A percentile compares a stretch with the other conserved stretches of the same genome.
Conservation (phyloP, 2,888 invertebrate species). For the Abscondita cerata region DNA sequence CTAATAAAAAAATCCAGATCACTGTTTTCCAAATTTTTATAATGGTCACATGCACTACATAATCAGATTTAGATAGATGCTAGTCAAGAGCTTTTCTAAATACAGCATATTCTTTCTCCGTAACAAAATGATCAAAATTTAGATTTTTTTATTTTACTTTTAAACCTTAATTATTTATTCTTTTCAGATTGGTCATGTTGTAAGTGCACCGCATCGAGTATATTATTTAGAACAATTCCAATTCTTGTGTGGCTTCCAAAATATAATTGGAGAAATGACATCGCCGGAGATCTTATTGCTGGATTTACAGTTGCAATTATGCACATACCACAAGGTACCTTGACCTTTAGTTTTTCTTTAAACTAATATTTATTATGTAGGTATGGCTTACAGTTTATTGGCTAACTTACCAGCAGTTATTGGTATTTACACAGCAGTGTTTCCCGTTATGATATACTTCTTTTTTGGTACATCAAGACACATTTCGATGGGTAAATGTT, state of each 20-base stretch:
- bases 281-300: constrained; percentile 76
- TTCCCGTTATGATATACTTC: constrained; percentile 60
- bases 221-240: constrained; percentile 58
- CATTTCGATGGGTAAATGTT: constrained; percentile 56
- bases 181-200: constrained; percentile 21
- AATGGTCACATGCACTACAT: too few relatives aligned
- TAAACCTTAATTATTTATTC: constrained; percentile 15
- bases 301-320: constrained; percentile 85
- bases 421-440: constrained; percentile 66
- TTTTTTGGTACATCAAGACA: constrained; percentile 57
- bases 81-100: too few relatives aligned
- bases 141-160: too few relatives aligned
- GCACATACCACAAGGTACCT: constrained; percentile 81
- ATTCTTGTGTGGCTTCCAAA: constrained; percentile 68
- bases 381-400: constrained; percentile 65
- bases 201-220: constrained; percentile 37
- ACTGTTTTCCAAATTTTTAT: too few relatives aligned
- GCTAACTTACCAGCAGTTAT: constrained; percentile 63
- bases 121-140: too few relatives aligned
- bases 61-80: too few relatives aligned
- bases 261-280: constrained; percentile 66
- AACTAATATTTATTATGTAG: constrained; percentile 49
- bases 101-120: too few relatives aligned
- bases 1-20: too few relatives aligned
- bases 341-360: background rate